A percentile compares a stretch with the other conserved stretches of the same genome.
Conservation (phyloP, 2,113 vertebrate species). For the Felis chaus region DNA sequence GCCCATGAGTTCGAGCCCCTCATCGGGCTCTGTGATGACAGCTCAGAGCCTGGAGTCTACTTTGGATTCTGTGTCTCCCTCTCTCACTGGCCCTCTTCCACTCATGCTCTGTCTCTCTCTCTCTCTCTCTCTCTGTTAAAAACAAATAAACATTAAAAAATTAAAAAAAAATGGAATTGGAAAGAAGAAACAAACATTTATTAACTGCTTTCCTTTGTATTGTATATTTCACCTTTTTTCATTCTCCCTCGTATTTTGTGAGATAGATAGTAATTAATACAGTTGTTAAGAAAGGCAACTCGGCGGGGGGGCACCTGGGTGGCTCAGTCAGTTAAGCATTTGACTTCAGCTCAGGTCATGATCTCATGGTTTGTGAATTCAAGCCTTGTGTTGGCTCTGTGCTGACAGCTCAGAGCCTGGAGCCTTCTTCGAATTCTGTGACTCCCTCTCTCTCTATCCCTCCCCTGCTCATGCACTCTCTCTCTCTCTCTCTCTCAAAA, state of each 20-base stretch:
- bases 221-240: neutral
- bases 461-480: neutral
- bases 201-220: constrained; percentile 4
- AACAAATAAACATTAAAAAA: too few species aligned
- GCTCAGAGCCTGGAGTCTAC: too few species aligned
- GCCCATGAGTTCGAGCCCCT: too few species aligned
- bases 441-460: neutral
- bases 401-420: neutral
- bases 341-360: neutral
- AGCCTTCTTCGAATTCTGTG: neutral
- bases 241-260: neutral
- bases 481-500: too few species aligned
- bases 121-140: too few species aligned
- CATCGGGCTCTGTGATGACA: too few species aligned
- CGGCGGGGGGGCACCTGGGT: neutral
- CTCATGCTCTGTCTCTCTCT: too few species aligned
- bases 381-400: neutral
- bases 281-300: neutral
- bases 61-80: too few species aligned
- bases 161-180: neutral
- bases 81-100: too few species aligned
- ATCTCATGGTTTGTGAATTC: neutral
- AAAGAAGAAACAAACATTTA: constrained; percentile 42
- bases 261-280: neutral
- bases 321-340: neutral